phyloP scores from a whole-genome alignment of 2,797 vertebrate species.

The Oryzias sinensis region DNA sequence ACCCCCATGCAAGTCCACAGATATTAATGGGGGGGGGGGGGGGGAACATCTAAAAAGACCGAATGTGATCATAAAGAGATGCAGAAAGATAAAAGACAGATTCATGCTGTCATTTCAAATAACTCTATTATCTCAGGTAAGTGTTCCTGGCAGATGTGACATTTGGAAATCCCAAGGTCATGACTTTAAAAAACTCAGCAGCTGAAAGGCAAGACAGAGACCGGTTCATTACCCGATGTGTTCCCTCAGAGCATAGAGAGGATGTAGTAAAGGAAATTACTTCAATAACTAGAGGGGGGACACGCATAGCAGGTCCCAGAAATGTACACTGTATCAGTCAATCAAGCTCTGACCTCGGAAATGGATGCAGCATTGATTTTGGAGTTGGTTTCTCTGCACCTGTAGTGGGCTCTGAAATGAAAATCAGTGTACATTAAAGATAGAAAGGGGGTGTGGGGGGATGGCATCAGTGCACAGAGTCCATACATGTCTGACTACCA shows the following conservation, averaged over 20 bases:
- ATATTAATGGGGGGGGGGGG: too few relatives aligned
- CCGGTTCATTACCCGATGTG: conserved; percentile 9
- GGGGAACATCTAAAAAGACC: too few relatives aligned
- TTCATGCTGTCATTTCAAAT: conserved; percentile 36
- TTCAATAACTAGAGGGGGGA: conserved; percentile 53
- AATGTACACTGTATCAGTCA: conserved; percentile 68
- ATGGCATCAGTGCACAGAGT: conserved; percentile 13
- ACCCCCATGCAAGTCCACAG: too few relatives aligned
- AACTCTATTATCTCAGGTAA: conserved; percentile 43
- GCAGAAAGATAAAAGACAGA: conserved; percentile 17
- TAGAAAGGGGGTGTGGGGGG: neutral
- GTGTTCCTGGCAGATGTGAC: conserved; percentile 44
- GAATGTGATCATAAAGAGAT: too few relatives aligned
- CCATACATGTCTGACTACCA: conserved; percentile 24
- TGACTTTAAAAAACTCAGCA: conserved; percentile 38
- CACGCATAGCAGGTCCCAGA: conserved; percentile 61
- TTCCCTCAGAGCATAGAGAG: conserved; percentile 53
- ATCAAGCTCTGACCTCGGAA: conserved; percentile 66
- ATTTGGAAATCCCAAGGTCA: conserved; percentile 49
- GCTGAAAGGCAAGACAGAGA: conserved; percentile 16
- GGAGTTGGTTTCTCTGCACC: conserved; percentile 41
- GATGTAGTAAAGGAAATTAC: conserved; percentile 61
- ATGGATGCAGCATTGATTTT: conserved; percentile 51
- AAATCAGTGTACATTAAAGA: conserved; percentile 47
- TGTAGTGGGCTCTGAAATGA: conserved; percentile 56